Evolutionary conservation across 2,888 invertebrate species (phyloP), one percentile per base, ranked within the genome.

Genomic region (Euphydryas editha): DNA sequence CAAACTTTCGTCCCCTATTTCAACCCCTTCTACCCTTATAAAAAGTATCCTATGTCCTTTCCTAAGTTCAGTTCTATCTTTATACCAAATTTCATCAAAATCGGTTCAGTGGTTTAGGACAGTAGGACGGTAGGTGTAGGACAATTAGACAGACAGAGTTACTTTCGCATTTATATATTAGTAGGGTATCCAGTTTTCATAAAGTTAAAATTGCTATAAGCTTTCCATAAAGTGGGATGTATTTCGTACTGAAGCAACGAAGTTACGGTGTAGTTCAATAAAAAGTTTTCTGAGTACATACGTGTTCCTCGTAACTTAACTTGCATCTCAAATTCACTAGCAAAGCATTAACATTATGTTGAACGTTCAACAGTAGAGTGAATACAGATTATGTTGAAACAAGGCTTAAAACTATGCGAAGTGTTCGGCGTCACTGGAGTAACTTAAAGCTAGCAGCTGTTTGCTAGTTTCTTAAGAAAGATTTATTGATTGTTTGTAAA

Each of bases 321-420:
- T 68, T 58, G 62, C 65, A 58, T 64, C 62, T 62, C 57, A 62
- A 65, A 60, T 65, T 62, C 65, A 62, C 66, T 67, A 55, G 75
- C 73, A 66, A 73, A 72, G 72, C 76, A 76, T 73, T 77, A 76
- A 73, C 74, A 76, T 73, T 73, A 72, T 74, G 75, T 74, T 76
- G 72, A 72, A 73, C 73, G 69, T 46, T 75, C 73, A 75, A 72
- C 56, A 59, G 15, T 49, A 51, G 37, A 64, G 63, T 62, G 75
- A 73, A 73, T 74, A 73, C 72, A 73, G 75, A 75, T 77, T 76
- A 76, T 74, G 74, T 75, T 73, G 73, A 76, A 78, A 78, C 72
- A 77, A 74, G 71, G 73, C 69, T 54, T 60, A 72, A 72, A 67
- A 70, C 69, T 68, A 65, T 51, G 56, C 60, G 67, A 67, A 70